Conservation (phyloP, 2,797 vertebrate species). For the Discoglossus pictus region DNA sequence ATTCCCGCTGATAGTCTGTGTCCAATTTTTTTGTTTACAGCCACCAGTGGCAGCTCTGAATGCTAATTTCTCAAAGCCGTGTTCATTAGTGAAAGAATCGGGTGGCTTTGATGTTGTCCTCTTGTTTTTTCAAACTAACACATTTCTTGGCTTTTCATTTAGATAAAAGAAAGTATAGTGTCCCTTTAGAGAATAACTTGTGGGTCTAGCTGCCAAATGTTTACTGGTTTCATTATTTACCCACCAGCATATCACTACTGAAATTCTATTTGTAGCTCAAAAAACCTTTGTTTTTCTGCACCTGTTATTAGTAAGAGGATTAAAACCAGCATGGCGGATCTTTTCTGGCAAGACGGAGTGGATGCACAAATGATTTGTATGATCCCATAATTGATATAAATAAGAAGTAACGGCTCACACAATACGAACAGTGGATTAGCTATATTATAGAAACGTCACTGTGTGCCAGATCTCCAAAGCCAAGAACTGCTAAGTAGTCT, state of each 20-base stretch:
- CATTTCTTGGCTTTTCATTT: constrained; percentile 49
- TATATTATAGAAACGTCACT: background rate
- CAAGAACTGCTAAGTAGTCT: background rate
- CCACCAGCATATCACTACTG: too few species aligned
- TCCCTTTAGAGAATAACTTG: constrained; percentile 30
- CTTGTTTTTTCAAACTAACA: constrained; percentile 59
- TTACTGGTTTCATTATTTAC: background rate
- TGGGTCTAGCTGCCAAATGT: constrained; percentile 26
- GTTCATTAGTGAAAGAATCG: constrained; percentile 70
- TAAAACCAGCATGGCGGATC: background rate
- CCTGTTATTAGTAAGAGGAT: constrained; percentile 11
- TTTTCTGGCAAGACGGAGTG: background rate
- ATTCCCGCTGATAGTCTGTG: constrained; percentile 82
- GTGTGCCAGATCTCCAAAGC: too few species aligned
- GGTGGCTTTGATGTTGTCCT: constrained; percentile 58
- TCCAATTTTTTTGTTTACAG: constrained; percentile 72
- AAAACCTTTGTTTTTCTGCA: background rate
- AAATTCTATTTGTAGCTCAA: background rate
- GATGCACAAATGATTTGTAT: background rate
- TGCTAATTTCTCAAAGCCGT: constrained; percentile 73
- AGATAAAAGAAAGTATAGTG: constrained; percentile 52
- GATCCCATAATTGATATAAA: background rate
- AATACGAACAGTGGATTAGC: background rate
- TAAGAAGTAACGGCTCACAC: background rate
- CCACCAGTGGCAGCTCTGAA: constrained; percentile 69